Conservation (phyloP, 53 echinoderm and acorn worm genomes). For the Temnopleurus reevesii region DNA sequence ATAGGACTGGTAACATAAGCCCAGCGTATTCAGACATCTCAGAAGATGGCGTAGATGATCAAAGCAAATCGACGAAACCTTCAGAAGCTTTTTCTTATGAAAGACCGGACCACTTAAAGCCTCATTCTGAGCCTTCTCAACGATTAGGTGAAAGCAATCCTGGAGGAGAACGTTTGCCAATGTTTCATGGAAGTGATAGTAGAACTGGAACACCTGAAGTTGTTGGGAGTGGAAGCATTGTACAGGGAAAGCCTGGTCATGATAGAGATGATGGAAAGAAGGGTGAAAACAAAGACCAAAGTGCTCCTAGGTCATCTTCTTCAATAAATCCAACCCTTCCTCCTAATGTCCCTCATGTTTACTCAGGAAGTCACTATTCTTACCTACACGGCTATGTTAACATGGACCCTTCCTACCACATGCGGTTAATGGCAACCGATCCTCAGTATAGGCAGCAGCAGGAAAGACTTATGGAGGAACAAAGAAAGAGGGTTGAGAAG, state of each 20-base stretch:
- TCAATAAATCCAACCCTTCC: slow-evolving; percentile 58
- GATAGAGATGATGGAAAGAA: slow-evolving; percentile 50
- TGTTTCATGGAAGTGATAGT: slow-evolving; percentile 36
- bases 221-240: background rate
- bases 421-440: slow-evolving; percentile 69
- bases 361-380: slow-evolving; percentile 61
- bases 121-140: background rate
- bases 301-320: slow-evolving; percentile 41
- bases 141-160: slow-evolving; percentile 25
- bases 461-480: slow-evolving; percentile 67
- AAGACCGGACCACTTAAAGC: background rate
- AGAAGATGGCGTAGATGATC: slow-evolving; percentile 87
- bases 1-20: slow-evolving; percentile 59
- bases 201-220: slow-evolving; percentile 31
- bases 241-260: slow-evolving; percentile 28
- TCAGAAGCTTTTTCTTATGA: slow-evolving; percentile 40
- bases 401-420: slow-evolving; percentile 76
- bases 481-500: slow-evolving; percentile 64
- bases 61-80: slow-evolving; percentile 46
- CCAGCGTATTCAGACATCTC: slow-evolving; percentile 99
- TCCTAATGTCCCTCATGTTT: slow-evolving; percentile 55
- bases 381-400: slow-evolving; percentile 68
- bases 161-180: slow-evolving; percentile 29
- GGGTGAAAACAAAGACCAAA: slow-evolving; percentile 65
- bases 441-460: slow-evolving; percentile 79